These are phyloP conservation scores for Dasypogon diadema DNA, from an alignment of 2,888 invertebrate species.

Conservation along the genomic window DNA sequence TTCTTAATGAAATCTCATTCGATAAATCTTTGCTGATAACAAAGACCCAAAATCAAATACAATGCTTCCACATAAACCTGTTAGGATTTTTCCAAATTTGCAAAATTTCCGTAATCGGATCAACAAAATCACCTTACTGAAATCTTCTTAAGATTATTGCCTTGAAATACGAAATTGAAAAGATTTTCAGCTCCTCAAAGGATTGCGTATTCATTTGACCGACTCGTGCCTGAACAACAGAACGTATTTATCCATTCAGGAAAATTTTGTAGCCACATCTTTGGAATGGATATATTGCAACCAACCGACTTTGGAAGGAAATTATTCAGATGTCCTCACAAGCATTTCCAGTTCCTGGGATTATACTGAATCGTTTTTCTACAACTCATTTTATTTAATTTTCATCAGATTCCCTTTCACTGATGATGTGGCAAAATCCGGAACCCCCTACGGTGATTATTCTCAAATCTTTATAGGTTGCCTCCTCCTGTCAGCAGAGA, in stretches of 20 bases:
- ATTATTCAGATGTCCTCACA: slow-evolving; percentile 1
- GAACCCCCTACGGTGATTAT: slow-evolving; percentile 42
- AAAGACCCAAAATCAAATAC: background rate
- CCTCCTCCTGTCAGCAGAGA: slow-evolving; percentile 14
- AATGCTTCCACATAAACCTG: slow-evolving; percentile 21
- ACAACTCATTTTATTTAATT: slow-evolving; percentile 8
- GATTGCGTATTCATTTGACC: background rate
- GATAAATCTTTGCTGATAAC: background rate
- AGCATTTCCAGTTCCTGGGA: slow-evolving; percentile 9
- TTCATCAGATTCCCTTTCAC: slow-evolving; percentile 1
- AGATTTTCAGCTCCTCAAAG: background rate
- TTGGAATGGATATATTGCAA: background rate
- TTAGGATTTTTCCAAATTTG: slow-evolving; percentile 13
- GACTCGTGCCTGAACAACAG: background rate
- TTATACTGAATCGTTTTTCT: slow-evolving; percentile 6
- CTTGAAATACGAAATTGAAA: background rate
- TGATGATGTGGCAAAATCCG: slow-evolving; percentile 23
- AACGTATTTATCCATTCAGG: background rate
- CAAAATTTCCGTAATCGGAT: slow-evolving; percentile 26
- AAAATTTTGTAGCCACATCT: background rate
- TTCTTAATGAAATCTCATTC: background rate
- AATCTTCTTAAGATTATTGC: background rate
- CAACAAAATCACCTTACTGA: background rate
- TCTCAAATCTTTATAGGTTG: slow-evolving; percentile 15
- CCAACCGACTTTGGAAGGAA: too few species aligned